Conservation (phyloP, 2,113 vertebrate genomes). For the Bolborhynchus lineola region DNA sequence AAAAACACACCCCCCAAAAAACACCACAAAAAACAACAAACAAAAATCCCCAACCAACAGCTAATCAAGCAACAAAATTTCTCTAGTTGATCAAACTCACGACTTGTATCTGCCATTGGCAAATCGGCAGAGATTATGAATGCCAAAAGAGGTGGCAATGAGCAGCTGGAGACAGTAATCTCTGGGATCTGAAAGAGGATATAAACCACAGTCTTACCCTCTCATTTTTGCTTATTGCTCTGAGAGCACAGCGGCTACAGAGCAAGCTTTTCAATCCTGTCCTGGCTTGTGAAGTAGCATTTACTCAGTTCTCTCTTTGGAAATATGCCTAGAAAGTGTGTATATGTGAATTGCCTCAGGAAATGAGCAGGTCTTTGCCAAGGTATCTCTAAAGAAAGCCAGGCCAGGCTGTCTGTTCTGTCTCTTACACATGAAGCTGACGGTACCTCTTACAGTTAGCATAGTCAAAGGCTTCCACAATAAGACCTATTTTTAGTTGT, state of each 20-base stretch:
- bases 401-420: background rate
- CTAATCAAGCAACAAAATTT: background rate
- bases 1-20: background rate
- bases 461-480: background rate
- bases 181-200: background rate
- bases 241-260: background rate
- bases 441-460: background rate
- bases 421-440: background rate
- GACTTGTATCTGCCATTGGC: background rate
- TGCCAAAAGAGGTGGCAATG: background rate
- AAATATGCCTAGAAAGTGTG: background rate
- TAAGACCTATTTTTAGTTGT: constrained; percentile 1
- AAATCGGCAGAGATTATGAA: background rate
- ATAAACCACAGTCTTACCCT: background rate
- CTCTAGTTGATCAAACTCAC: background rate
- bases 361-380: constrained; percentile 17
- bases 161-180: constrained; percentile 5
- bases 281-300: constrained; percentile 6
- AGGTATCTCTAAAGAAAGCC: background rate
- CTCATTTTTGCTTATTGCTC: background rate
- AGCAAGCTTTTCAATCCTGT: constrained; percentile 31
- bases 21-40: background rate
- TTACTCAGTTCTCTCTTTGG: constrained; percentile 10
- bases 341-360: constrained; percentile 34
- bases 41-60: background rate